A percentile compares a stretch with the other conserved stretches of the same genome.
phyloP scores from a whole-genome alignment of 2,888 invertebrate genomes.

The Drosophila lutescens region DNA sequence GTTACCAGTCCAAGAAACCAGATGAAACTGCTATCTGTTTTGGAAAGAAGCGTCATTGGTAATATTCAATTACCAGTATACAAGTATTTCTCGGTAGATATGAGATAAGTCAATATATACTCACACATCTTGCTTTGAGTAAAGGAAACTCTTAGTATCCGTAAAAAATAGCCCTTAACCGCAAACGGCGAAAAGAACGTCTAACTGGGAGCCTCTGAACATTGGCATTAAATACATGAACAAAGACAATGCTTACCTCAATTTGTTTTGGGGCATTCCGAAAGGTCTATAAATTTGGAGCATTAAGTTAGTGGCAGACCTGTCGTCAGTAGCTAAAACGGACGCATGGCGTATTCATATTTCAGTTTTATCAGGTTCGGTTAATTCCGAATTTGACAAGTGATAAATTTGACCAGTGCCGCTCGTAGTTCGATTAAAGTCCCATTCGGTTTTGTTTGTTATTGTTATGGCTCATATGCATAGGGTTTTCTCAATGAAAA shows the following conservation, averaged over 20 bases:
- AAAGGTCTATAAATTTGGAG: constrained; percentile 57
- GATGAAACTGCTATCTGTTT: background rate
- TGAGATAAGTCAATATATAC: constrained; percentile 9
- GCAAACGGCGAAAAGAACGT: constrained; percentile 7
- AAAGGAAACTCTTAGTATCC: background rate
- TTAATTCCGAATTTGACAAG: constrained; percentile 46
- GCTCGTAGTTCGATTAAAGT: background rate
- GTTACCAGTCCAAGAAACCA: constrained; percentile 3
- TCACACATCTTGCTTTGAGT: constrained; percentile 37
- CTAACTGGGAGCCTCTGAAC: constrained; percentile 7
- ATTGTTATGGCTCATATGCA: background rate
- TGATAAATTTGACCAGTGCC: constrained; percentile 50
- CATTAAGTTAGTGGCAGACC: constrained; percentile 48
- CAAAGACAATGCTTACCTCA: constrained; percentile 7
- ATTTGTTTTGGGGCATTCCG: constrained; percentile 4
- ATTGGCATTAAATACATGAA: constrained; percentile 31
- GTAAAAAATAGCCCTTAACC: too few species aligned
- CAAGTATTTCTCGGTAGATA: too few species aligned
- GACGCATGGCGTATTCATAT: constrained; percentile 34
- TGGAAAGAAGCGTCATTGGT: background rate
- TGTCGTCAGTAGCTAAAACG: constrained; percentile 59
- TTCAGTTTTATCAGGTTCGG: constrained; percentile 41
- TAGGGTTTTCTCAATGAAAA: background rate
- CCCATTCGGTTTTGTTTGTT: constrained; percentile 2
- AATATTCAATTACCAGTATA: too few species aligned